Conservation (phyloP, 2,797 vertebrate species). For the Phoeniculus purpureus region DNA sequence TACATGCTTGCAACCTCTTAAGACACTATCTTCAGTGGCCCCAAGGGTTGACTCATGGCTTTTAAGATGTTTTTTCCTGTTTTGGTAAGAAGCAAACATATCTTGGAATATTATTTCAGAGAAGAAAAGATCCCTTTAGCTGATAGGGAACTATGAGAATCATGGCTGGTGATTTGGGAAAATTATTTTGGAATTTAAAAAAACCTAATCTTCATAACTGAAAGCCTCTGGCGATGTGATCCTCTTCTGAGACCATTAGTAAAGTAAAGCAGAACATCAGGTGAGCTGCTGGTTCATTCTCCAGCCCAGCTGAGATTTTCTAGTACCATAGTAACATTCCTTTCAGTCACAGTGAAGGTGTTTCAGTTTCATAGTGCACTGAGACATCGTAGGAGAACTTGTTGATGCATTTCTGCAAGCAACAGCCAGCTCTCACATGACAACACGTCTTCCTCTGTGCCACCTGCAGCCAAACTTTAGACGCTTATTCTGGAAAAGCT, state of each 20-base stretch:
- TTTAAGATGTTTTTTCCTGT: neutral
- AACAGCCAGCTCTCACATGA: neutral
- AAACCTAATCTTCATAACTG: neutral
- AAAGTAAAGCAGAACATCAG: conserved; percentile 1
- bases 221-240: neutral
- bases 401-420: neutral
- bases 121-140: neutral
- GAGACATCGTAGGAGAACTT: neutral
- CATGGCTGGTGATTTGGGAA: neutral
- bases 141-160: neutral
- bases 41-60: neutral
- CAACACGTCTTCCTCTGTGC: neutral
- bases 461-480: neutral
- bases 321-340: neutral
- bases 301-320: neutral
- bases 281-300: neutral
- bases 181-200: neutral
- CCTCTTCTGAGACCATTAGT: neutral
- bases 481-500: neutral
- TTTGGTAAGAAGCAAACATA: neutral
- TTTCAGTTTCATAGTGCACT: neutral
- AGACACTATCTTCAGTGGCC: neutral
- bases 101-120: neutral
- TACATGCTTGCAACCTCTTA: neutral
- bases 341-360: neutral